Evolutionary conservation across 2,113 vertebrate species (phyloP).

Genomic region (Cephalopholis sonnerati): DNA sequence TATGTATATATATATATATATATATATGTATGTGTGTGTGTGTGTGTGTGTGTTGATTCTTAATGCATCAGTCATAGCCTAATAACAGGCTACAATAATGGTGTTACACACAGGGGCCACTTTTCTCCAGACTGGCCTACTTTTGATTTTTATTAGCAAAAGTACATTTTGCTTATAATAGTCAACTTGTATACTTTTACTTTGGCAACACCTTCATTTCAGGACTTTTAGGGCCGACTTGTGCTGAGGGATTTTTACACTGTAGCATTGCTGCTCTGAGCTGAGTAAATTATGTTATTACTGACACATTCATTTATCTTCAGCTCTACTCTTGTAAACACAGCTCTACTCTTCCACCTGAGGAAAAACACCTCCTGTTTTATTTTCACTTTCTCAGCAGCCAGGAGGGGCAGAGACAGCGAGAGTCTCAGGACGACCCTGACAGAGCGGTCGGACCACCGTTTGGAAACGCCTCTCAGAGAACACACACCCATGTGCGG

Average conservation of each 20-base stretch:
- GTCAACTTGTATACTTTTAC: no score
- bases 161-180: neutral
- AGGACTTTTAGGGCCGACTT: neutral
- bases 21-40: no score
- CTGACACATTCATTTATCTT: neutral
- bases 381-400: neutral
- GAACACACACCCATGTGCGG: constrained; percentile 47
- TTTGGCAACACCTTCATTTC: neutral
- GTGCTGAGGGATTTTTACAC: neutral
- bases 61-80: neutral
- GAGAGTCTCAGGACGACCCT: neutral
- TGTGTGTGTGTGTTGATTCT: no score
- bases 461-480: constrained; percentile 8
- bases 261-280: neutral
- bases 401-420: neutral
- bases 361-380: neutral
- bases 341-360: constrained; percentile 14
- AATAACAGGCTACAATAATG: neutral
- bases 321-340: neutral
- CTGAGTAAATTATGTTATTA: neutral
- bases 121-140: neutral
- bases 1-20: no score
- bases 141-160: no score
- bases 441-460: neutral
- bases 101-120: neutral